phyloP scores from a whole-genome alignment of 1,140 invertebrate genomes.

The Papilio helenus region DNA sequence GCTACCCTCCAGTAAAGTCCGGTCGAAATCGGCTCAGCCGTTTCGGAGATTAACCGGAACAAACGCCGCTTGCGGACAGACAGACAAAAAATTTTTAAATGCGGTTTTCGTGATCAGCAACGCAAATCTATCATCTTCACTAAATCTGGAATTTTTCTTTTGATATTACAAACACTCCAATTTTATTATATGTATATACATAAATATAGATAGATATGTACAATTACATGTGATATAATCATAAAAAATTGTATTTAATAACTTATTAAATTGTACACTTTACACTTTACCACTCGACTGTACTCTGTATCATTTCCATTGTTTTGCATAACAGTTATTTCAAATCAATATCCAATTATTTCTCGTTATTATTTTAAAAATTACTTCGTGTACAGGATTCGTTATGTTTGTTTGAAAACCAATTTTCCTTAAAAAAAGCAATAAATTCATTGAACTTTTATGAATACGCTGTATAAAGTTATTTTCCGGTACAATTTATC shows the following conservation, averaged over 20 bases:
- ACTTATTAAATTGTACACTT: slow-evolving; percentile 3
- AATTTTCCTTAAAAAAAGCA: slow-evolving; percentile 2
- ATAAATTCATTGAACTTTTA: slow-evolving; percentile 23
- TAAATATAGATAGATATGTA: too few species aligned
- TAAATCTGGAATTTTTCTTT: too few species aligned
- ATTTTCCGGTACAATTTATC: neutral
- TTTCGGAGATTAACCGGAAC: too few species aligned
- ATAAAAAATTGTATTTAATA: neutral
- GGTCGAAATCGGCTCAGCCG: too few species aligned
- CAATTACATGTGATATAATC: too few species aligned
- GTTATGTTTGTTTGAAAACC: slow-evolving; percentile 18
- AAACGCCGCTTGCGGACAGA: too few species aligned
- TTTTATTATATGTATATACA: too few species aligned
- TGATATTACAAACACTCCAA: too few species aligned
- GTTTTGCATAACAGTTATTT: neutral
- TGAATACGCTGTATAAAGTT: slow-evolving; percentile 1
- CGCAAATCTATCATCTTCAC: too few species aligned
- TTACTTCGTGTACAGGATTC: neutral
- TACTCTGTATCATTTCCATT: neutral
- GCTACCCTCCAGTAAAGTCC: too few species aligned
- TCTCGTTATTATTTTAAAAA: slow-evolving; percentile 2
- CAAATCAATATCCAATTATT: slow-evolving; percentile 22
- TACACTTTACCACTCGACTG: neutral
- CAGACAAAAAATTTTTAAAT: too few species aligned
- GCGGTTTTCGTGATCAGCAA: too few species aligned